These are phyloP conservation scores for Tachystola acroxantha DNA, from an alignment of 2,888 invertebrate genomes.

Conservation along the genomic window DNA sequence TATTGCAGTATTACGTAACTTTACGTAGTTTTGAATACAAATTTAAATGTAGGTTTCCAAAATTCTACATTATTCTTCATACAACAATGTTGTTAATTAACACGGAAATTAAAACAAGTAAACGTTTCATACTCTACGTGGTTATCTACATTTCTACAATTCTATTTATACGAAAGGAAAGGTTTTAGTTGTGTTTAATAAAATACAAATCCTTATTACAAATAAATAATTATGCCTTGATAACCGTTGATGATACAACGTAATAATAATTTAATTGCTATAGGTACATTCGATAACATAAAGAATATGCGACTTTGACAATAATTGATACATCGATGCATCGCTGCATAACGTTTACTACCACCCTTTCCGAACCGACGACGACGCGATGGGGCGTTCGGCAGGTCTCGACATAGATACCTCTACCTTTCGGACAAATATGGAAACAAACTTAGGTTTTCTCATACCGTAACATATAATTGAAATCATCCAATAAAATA, in stretches of 20 bases:
- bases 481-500: neutral
- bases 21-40: neutral
- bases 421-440: too few species aligned
- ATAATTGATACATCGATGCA: neutral
- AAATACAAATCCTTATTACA: conserved; percentile 37
- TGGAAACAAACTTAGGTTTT: conserved; percentile 3
- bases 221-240: conserved; percentile 59
- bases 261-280: conserved; percentile 37
- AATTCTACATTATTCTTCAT: conserved; percentile 2
- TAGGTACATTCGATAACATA: conserved; percentile 31
- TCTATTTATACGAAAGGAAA: conserved; percentile 37
- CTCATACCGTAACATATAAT: too few species aligned
- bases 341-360: neutral
- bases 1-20: neutral
- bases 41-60: neutral
- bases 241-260: conserved; percentile 40
- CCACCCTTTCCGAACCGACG: too few species aligned
- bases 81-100: conserved; percentile 1
- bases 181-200: conserved; percentile 33
- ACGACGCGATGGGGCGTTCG: neutral
- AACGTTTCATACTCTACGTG: conserved; percentile 35
- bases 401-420: too few species aligned
- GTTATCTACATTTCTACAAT: conserved; percentile 74
- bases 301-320: conserved; percentile 16
- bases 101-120: conserved; percentile 1